Base-by-base conservation (phyloP, 2,888 invertebrate species). In the Hedya salicella region DNA sequence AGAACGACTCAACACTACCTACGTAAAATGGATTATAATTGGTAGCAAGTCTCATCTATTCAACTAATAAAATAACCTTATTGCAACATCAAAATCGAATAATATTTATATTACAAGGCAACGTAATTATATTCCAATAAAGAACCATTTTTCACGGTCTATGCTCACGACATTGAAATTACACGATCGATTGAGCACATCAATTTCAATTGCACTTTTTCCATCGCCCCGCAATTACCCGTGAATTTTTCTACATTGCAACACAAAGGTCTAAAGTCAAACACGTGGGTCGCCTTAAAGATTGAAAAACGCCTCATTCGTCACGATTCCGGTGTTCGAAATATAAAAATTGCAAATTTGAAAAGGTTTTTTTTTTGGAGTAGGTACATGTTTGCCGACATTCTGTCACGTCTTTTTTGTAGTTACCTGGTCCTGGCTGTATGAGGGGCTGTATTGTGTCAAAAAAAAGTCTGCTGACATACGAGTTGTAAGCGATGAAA, bases 301-400 rank as follows among this genome's bases (percentile, higher is more conserved):
- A 85, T 86, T 77, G 76, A 83, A 83, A 81, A 77, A 70, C 70
- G 75, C 72, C 79, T 72, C 76, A 83, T 89, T 87, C 87, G 89
- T 84, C 80, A 84, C 85, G 84, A 79, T 60, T 74, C 19, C 21
- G 49, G 39, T 68, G 80, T 80, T 65, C 52, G 19, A 40, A 65
- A 49, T 60, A 32, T 39, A 39, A 60, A 60, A 73, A 81, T 81
- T 83, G 83, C 81, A 75, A 79, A 84, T 82, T 85, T 83, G 75
- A 76, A 85, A 78, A 78, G 78, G 36, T 36, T 36, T 69, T 61
- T 78, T 76, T 81, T 83, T 79, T 74, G 80, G 69, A 76, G 80
- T 85, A 90, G 91, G 91, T 91, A 92, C 88, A 86, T 92, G 91
- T 91, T 91, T 91, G 88, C 89, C 82, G 87, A 88, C 91, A 91